phyloP scores from a whole-genome alignment of 2,888 invertebrate species.

The Tribolium freemani region DNA sequence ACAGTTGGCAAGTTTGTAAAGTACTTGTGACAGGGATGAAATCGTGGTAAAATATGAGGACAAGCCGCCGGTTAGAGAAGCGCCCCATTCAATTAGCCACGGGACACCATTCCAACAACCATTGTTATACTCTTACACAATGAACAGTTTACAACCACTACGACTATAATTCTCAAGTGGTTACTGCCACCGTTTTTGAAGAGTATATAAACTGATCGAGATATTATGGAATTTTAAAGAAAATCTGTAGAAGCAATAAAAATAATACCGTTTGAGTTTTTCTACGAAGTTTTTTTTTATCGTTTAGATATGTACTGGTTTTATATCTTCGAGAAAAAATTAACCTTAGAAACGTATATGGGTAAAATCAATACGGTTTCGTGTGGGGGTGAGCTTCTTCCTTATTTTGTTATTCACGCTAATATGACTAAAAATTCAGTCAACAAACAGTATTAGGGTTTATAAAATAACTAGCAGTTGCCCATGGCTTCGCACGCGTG shows the following conservation, averaged over 20 bases:
- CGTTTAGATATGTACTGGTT: no score
- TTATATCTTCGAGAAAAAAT: no score
- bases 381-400: no score
- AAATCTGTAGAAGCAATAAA: no score
- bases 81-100: slow-evolving; percentile 45
- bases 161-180: slow-evolving; percentile 28
- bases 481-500: no score
- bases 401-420: no score
- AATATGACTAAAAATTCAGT: no score
- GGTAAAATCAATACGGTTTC: no score
- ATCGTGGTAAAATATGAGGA: slow-evolving; percentile 48
- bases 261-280: background rate
- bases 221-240: no score
- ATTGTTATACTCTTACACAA: slow-evolving; percentile 41
- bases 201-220: background rate
- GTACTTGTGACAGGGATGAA: slow-evolving; percentile 47
- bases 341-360: no score
- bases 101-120: slow-evolving; percentile 40
- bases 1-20: slow-evolving; percentile 41
- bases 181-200: slow-evolving; percentile 21
- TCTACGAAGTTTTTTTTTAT: background rate
- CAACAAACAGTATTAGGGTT: no score
- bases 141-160: slow-evolving; percentile 42
- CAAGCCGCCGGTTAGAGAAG: slow-evolving; percentile 23
- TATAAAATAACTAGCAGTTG: no score